Evolutionary conservation across 2,888 invertebrate species (phyloP), one percentile per base, ranked within the genome.

Genomic region (Tanytarsus gracilentus): DNA sequence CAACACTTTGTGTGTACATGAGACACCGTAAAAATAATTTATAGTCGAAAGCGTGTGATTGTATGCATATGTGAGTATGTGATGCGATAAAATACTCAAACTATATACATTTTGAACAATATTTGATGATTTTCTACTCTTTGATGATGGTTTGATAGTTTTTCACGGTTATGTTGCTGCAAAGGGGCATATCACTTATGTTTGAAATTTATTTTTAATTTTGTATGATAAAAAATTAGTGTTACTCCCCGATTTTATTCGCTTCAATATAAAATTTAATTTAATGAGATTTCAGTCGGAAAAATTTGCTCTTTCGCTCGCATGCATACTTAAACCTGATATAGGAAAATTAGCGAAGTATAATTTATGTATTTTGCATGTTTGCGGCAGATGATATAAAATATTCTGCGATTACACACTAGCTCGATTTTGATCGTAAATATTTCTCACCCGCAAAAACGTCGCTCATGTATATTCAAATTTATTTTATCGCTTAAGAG

Each of bases 291-390:
- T 56, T 27, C 27, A 40, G 9, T 44, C 27, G 53, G 33, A 16
- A 53, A 53, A 39, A 23, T 53, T 25, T 44, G 11, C n/a, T 11
- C 33, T 44, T n/a, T n/a, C n/a, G n/a, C n/a, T n/a, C n/a, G n/a
- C n/a, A 23, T 18, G 44, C 21, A 53, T 53, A 39, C 29, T 33
- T 27, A 30, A 52, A 52, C n/a, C n/a, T n/a, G n/a, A 33, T 25
- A 39, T 40, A 40, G 56, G 56, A 56, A 56, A 56, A 56, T 29
- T 40, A 56, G 56, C 56, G 40, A 40, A 56, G 56, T 44, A 56
- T 56, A 56, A 40, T 56, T 39, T 39, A 56, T 56, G 21, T 36
- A 44, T 56, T 56, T 33, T 53, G 33, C 53, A 53, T n/a, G 25
- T 36, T 21, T 25, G 21, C 25, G 53, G 14, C n/a, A n/a, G n/a